Evolutionary conservation across 2,797 vertebrate genomes (phyloP), one percentile per base, ranked within the genome.

Genomic region (Myotis planiceps): DNA sequence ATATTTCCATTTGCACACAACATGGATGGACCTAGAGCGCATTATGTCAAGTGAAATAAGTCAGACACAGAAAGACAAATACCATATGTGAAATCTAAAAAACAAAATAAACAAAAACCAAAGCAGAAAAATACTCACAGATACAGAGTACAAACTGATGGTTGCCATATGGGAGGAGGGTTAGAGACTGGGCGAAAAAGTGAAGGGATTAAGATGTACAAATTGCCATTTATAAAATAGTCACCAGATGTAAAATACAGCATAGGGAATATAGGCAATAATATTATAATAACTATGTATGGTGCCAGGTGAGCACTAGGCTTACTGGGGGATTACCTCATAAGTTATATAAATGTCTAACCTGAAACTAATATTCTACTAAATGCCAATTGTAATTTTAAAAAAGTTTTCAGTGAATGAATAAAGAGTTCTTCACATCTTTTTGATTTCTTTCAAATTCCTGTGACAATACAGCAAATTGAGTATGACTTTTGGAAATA

Each of bases 401-500:
- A 37, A 68, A 23, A 23, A 68, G 34, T 37, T 68, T 68, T 66
- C 63, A 66, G n/a, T 72, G 76, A 97, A 51, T n/a, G 12, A 79
- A 76, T 81, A 68, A 65, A 55, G 14, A 32, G 39, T 72, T 88
- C 14, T 71, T 93, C n/a, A 29, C 10, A 16, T n/a, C 21, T 51
- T 74, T 82, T 81, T 60, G 63, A 13, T 72, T 5, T 78, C 68
- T 84, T 60, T 76, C 55, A 90, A 85, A 91, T 60, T 79, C 19
- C 63, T n/a, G 0, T 25, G 42, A 92, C 58, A 96, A 47, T 72
- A 75, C 1, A 49, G 45, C 29, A 92, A 95, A 89, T 32, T 91
- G n/a, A 83, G 29, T 91, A 80, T 51, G 74, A 86, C 72, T 95
- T 92, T 94, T 21, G 55, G 60, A 51, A 95, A 90, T 92, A 90